Evolutionary conservation across 2,888 invertebrate species (phyloP), one percentile per base, ranked within the genome.

Genomic region (Pseudococcus jackbeardsleyi): DNA sequence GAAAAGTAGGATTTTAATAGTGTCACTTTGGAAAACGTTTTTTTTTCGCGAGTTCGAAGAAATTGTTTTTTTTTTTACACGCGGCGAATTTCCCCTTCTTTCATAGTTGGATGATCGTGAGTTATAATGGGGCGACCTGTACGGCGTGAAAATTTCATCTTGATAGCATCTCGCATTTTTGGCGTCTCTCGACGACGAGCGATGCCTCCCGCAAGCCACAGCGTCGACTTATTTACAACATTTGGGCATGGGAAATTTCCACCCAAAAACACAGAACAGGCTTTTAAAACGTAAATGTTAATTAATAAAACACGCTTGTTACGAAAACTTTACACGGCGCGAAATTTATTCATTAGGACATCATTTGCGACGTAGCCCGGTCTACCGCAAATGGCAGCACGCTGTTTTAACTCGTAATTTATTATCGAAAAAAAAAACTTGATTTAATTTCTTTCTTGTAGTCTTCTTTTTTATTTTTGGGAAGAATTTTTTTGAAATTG

Each of bases 231-330:
- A 33, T 33, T 33, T 33, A 33, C 26, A 33, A 33, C 26, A 33
- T 33, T 33, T 33, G 26, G 26, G 26, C 26, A 33, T 33, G 26
- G 26, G 19, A 72, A 72, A 72, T 33, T 72, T 33, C 68, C 22
- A 33, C 9, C 26, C 33, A 33, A 72, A 72, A 72, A 72, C 68
- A 72, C 12, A 26, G 26, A 72, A 11, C 33, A 17, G 6, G 68
- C 68, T 72, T 72, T 72, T 72, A 72, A 72, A 72, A 72, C 68
- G 68, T 72, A 72, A 72, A 72, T 33, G 68, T 72, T 72, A 72
- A 72, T 72, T 72, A 72, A 72, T 72, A 72, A 72, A 72, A 72
- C 68, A 72, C 26, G 68, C 68, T 72, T 72, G 68, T 72, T 72
- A 72, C 12, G 26, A 26, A 72, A 72, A 72, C 68, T 72, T 72